Base-by-base conservation (phyloP, 2,113 vertebrate species). In the Eurypyga helias region DNA sequence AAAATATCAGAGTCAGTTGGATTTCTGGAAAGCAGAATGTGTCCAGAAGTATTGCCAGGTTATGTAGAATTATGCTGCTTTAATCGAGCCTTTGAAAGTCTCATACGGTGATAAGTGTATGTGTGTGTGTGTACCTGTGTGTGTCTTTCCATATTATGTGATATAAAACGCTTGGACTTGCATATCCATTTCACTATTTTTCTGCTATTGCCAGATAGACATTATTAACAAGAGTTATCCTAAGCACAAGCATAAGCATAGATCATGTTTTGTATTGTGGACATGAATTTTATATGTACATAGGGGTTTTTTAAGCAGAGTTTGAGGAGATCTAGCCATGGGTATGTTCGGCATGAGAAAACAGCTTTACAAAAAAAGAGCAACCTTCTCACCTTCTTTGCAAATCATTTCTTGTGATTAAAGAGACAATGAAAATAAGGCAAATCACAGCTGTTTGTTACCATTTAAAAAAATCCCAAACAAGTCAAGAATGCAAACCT, bases 1-100 rank as follows among this genome's bases (percentile, higher is more conserved):
- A 81, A 92, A 94, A 89, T 81, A 87, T 13, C 51, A 65, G 34
- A 90, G 34, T 90, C 90, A 93, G 70, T 43, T 95, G 43, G 83
- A 54, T 61, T 73, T 85, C 94, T 95, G 71, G 46, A 95, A 60
- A 79, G 70, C 76, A 80, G 69, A 85, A 75, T 46, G 69, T 38
- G 41, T 79, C 43, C 60, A 86, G 41, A 83, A 65, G 10, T 51
- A 82, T 94, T 94, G 38, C 75, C 46, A 26, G 6, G 64, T 86
- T 90, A 31, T 86, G 51, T 18, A 89, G 48, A 69, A 45, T 71
- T 83, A 28, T 7, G 7, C 43, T 58, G 18, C 5, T 34, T 87
- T 58, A 52, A 73, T 49, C 62, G 49, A 9, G 6, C 2, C 25
- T 90, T 86, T 73, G 24, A n/a, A 85, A 54, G 36, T 17, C 75